Percentiles rank a stretch among this genome's conserved stretches.
phyloP scores from a whole-genome alignment of 2,888 invertebrate genomes.

The Phoronis australis region DNA sequence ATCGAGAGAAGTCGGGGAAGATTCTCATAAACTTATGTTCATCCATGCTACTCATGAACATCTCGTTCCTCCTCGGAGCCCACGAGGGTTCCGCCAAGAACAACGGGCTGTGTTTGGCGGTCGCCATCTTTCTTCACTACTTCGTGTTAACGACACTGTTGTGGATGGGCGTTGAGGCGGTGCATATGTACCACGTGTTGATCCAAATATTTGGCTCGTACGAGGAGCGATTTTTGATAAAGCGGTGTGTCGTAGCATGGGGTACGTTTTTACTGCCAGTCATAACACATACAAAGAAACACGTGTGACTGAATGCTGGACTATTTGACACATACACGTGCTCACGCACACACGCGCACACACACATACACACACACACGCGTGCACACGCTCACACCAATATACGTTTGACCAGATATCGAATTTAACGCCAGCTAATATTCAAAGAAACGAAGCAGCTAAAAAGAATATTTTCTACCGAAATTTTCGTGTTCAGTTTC shows the following conservation, averaged over 20 bases:
- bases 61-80: conserved; percentile 52
- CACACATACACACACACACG: no score
- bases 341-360: no score
- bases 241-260: conserved; percentile 55
- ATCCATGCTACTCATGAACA: conserved; percentile 55
- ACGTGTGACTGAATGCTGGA: no score
- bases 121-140: conserved; percentile 53
- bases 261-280: conserved; percentile 42
- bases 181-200: conserved; percentile 57
- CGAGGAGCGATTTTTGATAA: conserved; percentile 54
- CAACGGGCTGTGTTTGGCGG: no score
- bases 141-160: conserved; percentile 54
- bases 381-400: no score
- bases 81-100: no score
- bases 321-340: no score
- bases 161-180: conserved; percentile 57
- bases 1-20: conserved; percentile 55
- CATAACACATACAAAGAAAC: not conserved
- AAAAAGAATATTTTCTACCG: no score
- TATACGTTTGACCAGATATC: no score
- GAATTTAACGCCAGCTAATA: no score
- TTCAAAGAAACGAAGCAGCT: no score
- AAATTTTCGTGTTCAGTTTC: no score
- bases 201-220: conserved; percentile 57
- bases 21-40: conserved; percentile 55